A percentile compares a stretch with the other conserved stretches of the same genome.
phyloP scores from a whole-genome alignment of 2,113 vertebrate genomes.

The Clupea harengus region DNA sequence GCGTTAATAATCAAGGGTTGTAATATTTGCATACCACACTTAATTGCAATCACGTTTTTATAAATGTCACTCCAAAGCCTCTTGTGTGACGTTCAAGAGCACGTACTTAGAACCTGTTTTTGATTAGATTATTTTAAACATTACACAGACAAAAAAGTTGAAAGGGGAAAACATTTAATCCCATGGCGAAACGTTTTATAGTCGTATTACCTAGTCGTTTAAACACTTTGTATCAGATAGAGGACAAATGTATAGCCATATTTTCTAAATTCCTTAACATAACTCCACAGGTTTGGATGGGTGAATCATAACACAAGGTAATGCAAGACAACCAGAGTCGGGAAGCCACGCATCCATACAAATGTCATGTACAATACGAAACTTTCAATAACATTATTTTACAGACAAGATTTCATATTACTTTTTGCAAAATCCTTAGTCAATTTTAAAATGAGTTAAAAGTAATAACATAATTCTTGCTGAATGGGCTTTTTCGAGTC shows the following conservation, averaged over 20 bases:
- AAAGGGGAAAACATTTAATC: neutral
- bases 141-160: neutral
- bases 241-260: neutral
- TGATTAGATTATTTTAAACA: neutral
- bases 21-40: neutral
- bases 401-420: no score
- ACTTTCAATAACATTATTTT: no score
- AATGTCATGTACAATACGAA: no score
- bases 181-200: neutral
- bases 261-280: neutral
- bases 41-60: slow-evolving; percentile 13
- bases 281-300: neutral
- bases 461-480: no score
- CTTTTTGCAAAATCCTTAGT: no score
- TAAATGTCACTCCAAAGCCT: neutral
- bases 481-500: no score
- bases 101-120: neutral
- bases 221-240: no score
- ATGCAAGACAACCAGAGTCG: no score
- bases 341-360: no score
- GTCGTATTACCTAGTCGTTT: no score
- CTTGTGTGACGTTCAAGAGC: neutral
- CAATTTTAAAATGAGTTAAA: no score
- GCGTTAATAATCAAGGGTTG: slow-evolving; percentile 2
- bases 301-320: neutral